phyloP scores from a whole-genome alignment of 2,888 invertebrate species.

The Diarsia brunnea region DNA sequence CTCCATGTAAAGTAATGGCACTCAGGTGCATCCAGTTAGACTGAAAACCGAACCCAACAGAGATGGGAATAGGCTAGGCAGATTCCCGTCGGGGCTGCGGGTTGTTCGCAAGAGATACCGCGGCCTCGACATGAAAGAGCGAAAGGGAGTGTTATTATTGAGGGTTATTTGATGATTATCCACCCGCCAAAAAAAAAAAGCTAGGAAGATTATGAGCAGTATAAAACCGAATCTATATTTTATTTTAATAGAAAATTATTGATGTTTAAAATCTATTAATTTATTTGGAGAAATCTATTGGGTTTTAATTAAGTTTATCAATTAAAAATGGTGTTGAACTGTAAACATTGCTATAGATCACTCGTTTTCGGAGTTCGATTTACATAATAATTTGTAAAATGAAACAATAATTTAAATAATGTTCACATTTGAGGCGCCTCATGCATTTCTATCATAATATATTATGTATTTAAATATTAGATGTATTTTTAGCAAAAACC shows the following conservation, averaged over 20 bases:
- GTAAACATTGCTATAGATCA: neutral
- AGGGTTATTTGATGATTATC: too few relatives aligned
- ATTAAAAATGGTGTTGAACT: neutral
- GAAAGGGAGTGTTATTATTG: too few relatives aligned
- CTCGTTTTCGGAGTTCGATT: neutral
- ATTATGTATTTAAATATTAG: slow-evolving; percentile 3
- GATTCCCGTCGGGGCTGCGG: too few relatives aligned
- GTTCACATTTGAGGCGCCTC: slow-evolving; percentile 1
- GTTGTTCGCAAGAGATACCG: too few relatives aligned
- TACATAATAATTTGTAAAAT: neutral
- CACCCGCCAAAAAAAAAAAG: too few relatives aligned
- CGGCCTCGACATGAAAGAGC: too few relatives aligned
- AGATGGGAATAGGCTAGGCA: too few relatives aligned
- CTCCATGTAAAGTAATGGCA: too few relatives aligned
- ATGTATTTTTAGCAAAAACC: neutral
- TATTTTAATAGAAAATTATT: neutral
- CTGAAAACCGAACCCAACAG: too few relatives aligned
- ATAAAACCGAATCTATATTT: neutral
- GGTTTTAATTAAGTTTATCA: neutral
- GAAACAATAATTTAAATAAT: neutral
- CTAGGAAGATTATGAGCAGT: too few relatives aligned
- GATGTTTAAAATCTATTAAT: neutral
- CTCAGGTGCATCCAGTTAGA: too few relatives aligned
- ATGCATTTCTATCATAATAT: neutral
- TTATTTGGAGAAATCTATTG: neutral